Conservation (phyloP, 2,113 vertebrate genomes). For the Saccopteryx leptura region DNA sequence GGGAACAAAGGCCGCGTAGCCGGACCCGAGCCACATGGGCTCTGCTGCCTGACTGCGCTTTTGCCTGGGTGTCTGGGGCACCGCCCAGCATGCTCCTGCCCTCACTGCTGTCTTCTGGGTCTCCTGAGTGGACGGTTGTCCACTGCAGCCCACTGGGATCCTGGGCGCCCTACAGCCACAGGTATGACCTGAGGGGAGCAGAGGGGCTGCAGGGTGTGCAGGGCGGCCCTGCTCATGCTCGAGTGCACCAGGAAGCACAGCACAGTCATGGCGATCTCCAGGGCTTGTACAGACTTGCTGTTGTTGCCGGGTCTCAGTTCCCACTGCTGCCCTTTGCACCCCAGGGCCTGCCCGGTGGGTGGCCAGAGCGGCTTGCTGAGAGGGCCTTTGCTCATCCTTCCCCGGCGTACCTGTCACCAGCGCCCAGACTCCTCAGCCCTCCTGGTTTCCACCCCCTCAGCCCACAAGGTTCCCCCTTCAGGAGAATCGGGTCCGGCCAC, state of each 20-base stretch:
- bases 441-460: neutral
- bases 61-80: neutral
- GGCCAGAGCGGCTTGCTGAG: neutral
- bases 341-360: neutral
- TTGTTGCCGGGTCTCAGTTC: accelerated
- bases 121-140: no score
- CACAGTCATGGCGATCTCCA: accelerated
- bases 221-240: neutral
- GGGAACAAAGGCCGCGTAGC: neutral
- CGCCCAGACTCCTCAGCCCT: neutral
- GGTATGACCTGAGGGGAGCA: neutral
- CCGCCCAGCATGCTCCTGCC: neutral
- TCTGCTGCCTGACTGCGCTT: neutral
- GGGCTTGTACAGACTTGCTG: neutral
- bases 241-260: neutral
- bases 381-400: neutral
- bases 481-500: no score
- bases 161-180: no score
- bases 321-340: neutral
- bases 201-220: no score
- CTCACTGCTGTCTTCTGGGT: neutral
- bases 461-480: accelerated
- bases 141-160: neutral
- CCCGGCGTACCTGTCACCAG: neutral
- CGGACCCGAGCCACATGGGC: neutral